Conservation (phyloP, 2,888 invertebrate species). For the Megalurothrips usitatus region DNA sequence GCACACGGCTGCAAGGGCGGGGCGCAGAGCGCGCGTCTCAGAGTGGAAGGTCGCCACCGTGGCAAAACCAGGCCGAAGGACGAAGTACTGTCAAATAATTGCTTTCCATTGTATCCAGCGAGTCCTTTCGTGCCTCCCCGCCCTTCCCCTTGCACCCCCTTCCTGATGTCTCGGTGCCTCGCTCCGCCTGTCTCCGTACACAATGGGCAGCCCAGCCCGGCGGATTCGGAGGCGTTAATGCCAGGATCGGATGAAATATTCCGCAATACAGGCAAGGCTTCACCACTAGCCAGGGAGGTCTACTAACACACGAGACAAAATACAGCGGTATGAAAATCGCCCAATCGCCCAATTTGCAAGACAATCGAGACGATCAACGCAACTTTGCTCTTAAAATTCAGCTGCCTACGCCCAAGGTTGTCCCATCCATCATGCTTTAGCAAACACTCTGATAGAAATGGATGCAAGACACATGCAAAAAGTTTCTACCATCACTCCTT, state of each 20-base stretch:
- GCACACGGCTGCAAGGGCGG: not conserved
- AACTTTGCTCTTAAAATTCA: too few relatives aligned
- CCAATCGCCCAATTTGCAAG: not conserved
- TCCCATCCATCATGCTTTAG: too few relatives aligned
- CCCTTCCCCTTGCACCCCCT: not conserved
- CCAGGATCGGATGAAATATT: not conserved
- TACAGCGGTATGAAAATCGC: not conserved
- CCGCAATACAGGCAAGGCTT: not conserved
- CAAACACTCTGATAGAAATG: too few relatives aligned
- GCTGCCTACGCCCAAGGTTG: too few relatives aligned
- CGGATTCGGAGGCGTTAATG: not conserved
- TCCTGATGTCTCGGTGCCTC: not conserved
- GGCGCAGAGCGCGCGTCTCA: not conserved
- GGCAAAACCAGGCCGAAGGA: not conserved
- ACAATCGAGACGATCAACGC: too few relatives aligned
- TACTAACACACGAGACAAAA: not conserved
- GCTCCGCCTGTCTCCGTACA: not conserved
- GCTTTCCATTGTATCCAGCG: slow-evolving; percentile 5
- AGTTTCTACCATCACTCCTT: too few relatives aligned
- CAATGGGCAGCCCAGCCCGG: not conserved
- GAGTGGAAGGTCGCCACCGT: too few relatives aligned
- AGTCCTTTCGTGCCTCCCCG: not conserved
- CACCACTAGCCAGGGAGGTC: not conserved
- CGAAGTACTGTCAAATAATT: slow-evolving; percentile 7
- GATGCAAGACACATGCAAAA: too few relatives aligned